A percentile compares a stretch with the other conserved stretches of the same genome.
Conservation (phyloP, 2,888 invertebrate species). For the Penaeus monodon region DNA sequence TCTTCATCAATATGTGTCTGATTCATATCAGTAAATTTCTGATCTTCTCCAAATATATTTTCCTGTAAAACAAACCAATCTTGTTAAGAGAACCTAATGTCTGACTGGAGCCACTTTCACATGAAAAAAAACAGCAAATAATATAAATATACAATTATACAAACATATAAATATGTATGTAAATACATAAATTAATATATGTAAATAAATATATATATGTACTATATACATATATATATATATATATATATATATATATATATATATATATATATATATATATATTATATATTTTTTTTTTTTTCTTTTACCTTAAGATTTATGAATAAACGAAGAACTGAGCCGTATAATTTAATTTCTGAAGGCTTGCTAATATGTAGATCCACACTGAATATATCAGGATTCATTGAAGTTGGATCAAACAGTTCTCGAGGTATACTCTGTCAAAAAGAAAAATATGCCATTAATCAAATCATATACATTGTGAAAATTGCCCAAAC, state of each 20-base stretch:
- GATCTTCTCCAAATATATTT: constrained; percentile 97
- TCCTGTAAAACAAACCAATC: constrained; percentile 74
- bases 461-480: neutral
- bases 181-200: too few species aligned
- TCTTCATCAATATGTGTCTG: constrained; percentile 48
- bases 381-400: constrained; percentile 92
- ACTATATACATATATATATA: too few species aligned
- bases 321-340: constrained; percentile 88
- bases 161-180: too few species aligned
- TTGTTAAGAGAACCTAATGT: too few species aligned
- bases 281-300: neutral
- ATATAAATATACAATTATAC: too few species aligned
- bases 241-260: too few species aligned
- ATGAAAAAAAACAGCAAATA: too few species aligned
- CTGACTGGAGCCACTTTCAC: too few species aligned
- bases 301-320: constrained; percentile 70
- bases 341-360: constrained; percentile 89
- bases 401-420: constrained; percentile 85
- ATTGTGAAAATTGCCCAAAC: neutral
- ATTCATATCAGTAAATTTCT: constrained; percentile 89
- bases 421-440: constrained; percentile 76
- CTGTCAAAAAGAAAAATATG: constrained; percentile 22
- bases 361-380: constrained; percentile 92
- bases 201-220: too few species aligned
- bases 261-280: constrained; percentile 2